These are phyloP conservation scores for Linhomoeus sp. DNA, from an alignment of 2,888 invertebrate genomes.

Conservation along the genomic window DNA sequence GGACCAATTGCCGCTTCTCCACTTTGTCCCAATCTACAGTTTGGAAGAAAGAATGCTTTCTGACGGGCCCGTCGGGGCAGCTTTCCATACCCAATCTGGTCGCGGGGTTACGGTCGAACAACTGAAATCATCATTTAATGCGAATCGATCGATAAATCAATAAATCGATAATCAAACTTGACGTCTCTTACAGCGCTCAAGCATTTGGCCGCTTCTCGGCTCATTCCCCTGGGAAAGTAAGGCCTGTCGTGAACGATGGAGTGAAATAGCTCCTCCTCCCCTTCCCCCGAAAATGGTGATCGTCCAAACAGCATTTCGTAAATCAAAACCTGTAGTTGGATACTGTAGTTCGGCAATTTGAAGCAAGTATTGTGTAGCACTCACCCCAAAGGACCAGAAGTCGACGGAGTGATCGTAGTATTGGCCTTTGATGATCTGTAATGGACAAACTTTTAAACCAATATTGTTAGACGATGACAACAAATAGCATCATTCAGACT, in stretches of 20 bases:
- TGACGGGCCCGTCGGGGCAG: slow-evolving; percentile 68
- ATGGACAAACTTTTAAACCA: neutral
- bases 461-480: too few relatives aligned
- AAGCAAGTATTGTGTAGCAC: neutral
- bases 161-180: neutral
- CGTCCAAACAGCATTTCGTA: slow-evolving; percentile 98
- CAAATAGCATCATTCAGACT: neutral
- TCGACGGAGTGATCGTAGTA: slow-evolving; percentile 95
- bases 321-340: slow-evolving; percentile 49
- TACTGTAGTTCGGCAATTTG: too few relatives aligned
- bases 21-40: slow-evolving; percentile 68
- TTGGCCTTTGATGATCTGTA: slow-evolving; percentile 71
- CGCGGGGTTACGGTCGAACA: slow-evolving; percentile 75
- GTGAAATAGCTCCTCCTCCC: slow-evolving; percentile 93
- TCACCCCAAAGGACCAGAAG: slow-evolving; percentile 88
- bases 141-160: too few relatives aligned
- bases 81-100: slow-evolving; percentile 67
- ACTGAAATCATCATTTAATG: slow-evolving; percentile 28
- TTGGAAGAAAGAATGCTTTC: slow-evolving; percentile 74
- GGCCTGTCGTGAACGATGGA: slow-evolving; percentile 94
- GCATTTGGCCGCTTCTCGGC: slow-evolving; percentile 47
- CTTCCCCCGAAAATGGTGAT: slow-evolving; percentile 87
- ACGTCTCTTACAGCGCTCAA: slow-evolving; percentile 44
- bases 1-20: slow-evolving; percentile 63
- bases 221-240: slow-evolving; percentile 71